Percentiles rank a stretch among this genome's conserved stretches.
Evolutionary conservation across 2,797 vertebrate genomes (phyloP).

Genomic region (Notamacropus eugenii): DNA sequence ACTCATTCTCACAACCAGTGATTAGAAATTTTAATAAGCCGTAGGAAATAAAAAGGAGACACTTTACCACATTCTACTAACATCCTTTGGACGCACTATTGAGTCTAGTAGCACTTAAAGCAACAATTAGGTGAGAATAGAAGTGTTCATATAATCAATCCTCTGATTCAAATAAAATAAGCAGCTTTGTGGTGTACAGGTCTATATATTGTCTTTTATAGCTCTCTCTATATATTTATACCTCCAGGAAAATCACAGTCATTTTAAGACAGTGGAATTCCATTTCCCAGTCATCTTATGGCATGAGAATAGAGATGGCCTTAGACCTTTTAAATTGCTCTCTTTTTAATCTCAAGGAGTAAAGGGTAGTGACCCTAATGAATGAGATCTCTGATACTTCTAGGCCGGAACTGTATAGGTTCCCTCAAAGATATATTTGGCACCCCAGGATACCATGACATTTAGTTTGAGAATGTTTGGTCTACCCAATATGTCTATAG

Average conservation of each 20-base stretch:
- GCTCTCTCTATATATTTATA: neutral
- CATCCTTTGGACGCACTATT: neutral
- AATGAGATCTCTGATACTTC: neutral
- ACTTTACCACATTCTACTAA: neutral
- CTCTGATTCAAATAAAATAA: neutral
- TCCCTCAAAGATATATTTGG: neutral
- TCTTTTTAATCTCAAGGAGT: neutral
- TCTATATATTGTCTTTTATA: neutral
- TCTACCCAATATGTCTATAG: neutral
- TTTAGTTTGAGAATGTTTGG: conserved; percentile 17
- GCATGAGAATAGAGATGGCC: neutral
- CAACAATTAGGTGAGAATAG: neutral
- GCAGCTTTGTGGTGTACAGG: neutral
- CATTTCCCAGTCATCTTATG: neutral
- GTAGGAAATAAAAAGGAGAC: neutral
- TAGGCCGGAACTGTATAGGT: neutral
- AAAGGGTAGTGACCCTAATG: neutral
- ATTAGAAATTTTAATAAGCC: neutral
- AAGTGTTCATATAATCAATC: conserved; percentile 41
- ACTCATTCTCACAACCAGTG: neutral
- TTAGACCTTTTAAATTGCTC: neutral
- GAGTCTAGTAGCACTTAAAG: conserved; percentile 1
- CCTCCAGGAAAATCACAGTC: neutral
- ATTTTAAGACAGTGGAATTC: neutral
- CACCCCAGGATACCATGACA: neutral